Conservation (phyloP, 1,140 invertebrate species). For the Drosophila melanica region DNA sequence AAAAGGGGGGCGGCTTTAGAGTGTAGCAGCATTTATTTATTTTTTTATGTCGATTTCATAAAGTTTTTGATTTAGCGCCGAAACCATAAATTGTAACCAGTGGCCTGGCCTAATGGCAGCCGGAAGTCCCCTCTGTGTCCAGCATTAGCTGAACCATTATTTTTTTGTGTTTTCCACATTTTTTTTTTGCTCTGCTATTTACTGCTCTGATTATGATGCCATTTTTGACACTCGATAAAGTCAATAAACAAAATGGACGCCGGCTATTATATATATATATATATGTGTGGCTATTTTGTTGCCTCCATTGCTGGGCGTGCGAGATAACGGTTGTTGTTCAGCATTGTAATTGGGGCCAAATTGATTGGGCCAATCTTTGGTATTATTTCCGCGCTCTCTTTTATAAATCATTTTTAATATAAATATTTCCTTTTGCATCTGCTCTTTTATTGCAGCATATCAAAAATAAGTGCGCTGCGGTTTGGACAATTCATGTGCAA, state of each 20-base stretch:
- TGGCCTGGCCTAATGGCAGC: conserved; percentile 31
- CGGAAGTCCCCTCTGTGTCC: conserved; percentile 32
- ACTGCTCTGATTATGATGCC: conserved; percentile 59
- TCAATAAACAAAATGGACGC: conserved; percentile 57
- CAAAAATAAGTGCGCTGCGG: conserved; percentile 26
- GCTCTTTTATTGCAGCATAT: conserved; percentile 40
- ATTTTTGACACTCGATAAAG: conserved; percentile 73
- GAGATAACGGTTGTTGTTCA: conserved; percentile 2
- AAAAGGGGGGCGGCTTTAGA: neutral
- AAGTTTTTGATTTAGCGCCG: conserved; percentile 71
- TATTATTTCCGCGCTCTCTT: conserved; percentile 33
- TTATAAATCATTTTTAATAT: conserved; percentile 48
- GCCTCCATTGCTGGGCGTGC: conserved; percentile 1
- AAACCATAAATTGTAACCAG: conserved; percentile 50
- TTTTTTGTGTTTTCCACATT: conserved; percentile 5
- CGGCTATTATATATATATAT: conserved; percentile 13
- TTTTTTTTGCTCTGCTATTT: conserved; percentile 33
- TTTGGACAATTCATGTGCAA: conserved; percentile 35
- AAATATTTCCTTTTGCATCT: conserved; percentile 4
- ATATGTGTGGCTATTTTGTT: conserved; percentile 2
- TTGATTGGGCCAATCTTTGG: neutral
- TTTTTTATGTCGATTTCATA: conserved; percentile 62
- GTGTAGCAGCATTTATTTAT: conserved; percentile 1
- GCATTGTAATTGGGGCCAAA: conserved; percentile 36
- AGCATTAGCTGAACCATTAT: conserved; percentile 17